Evolutionary conservation across 2,888 invertebrate genomes (phyloP), one percentile per base, ranked within the genome.

Genomic region (Sycophila texana): DNA sequence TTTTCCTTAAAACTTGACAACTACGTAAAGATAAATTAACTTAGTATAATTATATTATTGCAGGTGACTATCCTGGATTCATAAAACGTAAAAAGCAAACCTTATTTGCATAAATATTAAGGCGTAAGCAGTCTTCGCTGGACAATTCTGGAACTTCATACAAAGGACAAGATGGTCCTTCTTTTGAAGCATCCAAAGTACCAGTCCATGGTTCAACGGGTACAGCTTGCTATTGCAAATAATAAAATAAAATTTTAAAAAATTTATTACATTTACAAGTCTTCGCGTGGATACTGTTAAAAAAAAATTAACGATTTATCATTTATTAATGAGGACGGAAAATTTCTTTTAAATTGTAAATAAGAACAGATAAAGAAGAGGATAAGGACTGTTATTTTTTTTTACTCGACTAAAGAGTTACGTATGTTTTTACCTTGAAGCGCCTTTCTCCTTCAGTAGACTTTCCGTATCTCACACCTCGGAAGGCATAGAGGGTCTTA

Each of bases 91-190:
- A 3, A 26, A 26, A 26, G 1, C 26, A 26, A 26, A 92, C 91
- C 85, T 91, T 91, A 83, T 83, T 91, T 0, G 92, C 92, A 83
- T 93, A 94, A 0, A 95, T 92, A 83, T 95, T 95, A 68, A 95
- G 85, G 18, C 92, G 90, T 0, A 95, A 91, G 83, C 95, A 95
- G 86, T 95, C 94, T 83, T 95, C 95, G 39, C 75, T 80, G 10
- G 61, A 22, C 0, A 72, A n/a, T n/a, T 79, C 16, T 2, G 75
- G 75, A 12, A 26, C 76, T 4, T 47, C 75, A 65, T 92, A 84
- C 79, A 87, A 91, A 0, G 93, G 92, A 81, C 94, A 94, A 63
- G 92, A 91, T 0, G 93, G 93, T 0, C 93, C 93, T 74, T 94
- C 93, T 78, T 90, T 83, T 1, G 92, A 92, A 3, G 93, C 94